Conservation (phyloP, 53 echinoderm and acorn worm species). For the Holothuria leucospilota region DNA sequence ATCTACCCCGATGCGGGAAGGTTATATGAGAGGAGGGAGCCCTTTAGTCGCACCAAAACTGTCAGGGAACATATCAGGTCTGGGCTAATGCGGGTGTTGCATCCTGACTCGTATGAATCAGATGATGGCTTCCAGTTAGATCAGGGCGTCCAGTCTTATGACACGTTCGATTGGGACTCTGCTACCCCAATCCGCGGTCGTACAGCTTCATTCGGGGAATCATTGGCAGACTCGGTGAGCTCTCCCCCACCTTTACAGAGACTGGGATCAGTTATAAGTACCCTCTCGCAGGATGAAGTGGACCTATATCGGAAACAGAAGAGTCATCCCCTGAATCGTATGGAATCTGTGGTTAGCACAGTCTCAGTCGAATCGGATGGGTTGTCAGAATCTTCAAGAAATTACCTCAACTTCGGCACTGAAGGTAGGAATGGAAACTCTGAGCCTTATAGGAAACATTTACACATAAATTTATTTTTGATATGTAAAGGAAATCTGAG, state of each 20-base stretch:
- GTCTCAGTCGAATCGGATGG: neutral
- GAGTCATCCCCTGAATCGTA: neutral
- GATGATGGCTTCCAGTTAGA: conserved; percentile 2
- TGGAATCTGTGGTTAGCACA: conserved; percentile 11
- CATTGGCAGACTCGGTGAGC: neutral
- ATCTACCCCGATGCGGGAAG: neutral
- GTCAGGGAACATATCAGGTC: conserved; percentile 17
- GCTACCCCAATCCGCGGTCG: conserved; percentile 13
- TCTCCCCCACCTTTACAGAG: conserved; percentile 8
- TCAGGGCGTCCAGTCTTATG: conserved; percentile 54
- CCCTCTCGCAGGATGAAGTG: conserved; percentile 30
- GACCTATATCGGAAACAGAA: neutral
- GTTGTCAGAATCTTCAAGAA: neutral
- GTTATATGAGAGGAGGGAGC: neutral
- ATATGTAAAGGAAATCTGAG: no score
- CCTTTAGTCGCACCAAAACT: neutral
- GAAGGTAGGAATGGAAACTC: no score
- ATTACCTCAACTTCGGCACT: neutral
- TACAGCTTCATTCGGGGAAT: neutral
- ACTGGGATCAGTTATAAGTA: conserved; percentile 14
- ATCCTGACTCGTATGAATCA: conserved; percentile 22
- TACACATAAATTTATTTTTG: no score
- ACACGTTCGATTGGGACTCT: conserved; percentile 70
- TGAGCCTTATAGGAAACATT: no score
- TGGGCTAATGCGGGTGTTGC: conserved; percentile 17